A percentile compares a stretch with the other conserved stretches of the same genome.
These are phyloP conservation scores for Zoanthus sociatus DNA, from an alignment of 92 coral and sea anemone genomes.

Conservation along the genomic window DNA sequence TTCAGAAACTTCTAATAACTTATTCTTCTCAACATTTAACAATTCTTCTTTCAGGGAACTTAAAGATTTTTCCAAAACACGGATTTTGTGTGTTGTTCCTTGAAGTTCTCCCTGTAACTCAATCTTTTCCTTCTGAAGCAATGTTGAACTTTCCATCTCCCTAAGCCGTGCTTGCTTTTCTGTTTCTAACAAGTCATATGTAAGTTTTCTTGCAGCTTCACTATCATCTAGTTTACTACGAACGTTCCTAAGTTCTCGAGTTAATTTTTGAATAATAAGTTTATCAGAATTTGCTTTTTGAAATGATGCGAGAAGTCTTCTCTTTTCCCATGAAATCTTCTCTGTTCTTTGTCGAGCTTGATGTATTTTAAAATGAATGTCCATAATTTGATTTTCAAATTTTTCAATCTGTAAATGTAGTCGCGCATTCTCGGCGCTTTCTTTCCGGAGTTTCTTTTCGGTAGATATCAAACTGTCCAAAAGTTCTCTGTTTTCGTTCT, in stretches of 20 bases:
- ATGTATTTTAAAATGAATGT: constrained; percentile 24
- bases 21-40: constrained; percentile 25
- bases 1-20: constrained; percentile 42
- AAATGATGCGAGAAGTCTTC: constrained; percentile 23
- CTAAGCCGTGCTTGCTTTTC: constrained; percentile 41
- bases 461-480: constrained; percentile 50
- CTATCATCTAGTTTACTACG: constrained; percentile 39
- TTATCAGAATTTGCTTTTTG: constrained; percentile 15
- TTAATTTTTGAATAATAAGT: constrained; percentile 41
- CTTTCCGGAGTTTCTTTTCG: constrained; percentile 56
- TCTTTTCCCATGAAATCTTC: constrained; percentile 15
- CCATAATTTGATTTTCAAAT: constrained; percentile 42
- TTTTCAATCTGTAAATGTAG: constrained; percentile 25
- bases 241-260: constrained; percentile 42
- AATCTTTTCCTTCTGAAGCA: constrained; percentile 43
- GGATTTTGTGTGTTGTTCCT: constrained; percentile 30
- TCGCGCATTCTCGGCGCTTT: constrained; percentile 35
- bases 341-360: constrained; percentile 30
- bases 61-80: constrained; percentile 56
- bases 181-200: constrained; percentile 10
- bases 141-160: constrained; percentile 17
- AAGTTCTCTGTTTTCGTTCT: constrained; percentile 40
- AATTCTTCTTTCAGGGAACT: constrained; percentile 40
- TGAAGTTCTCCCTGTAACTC: constrained; percentile 28
- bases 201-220: constrained; percentile 30